Conservation (phyloP, 2,888 invertebrate genomes). For the Chymomyza amoena region DNA sequence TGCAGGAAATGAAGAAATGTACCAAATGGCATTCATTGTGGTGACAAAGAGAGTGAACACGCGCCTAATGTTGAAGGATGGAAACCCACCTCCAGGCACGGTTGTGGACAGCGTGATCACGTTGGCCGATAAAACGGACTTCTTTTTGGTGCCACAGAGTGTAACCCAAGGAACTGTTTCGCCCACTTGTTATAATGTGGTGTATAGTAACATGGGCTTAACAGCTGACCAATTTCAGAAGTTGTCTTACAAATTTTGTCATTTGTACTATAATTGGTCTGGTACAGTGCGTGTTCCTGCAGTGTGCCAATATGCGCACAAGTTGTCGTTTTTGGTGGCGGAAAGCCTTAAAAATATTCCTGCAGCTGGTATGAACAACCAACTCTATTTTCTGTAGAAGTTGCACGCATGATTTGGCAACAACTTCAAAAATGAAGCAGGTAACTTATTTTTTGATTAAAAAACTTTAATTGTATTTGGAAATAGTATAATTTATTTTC, state of each 20-base stretch:
- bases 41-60: conserved; percentile 95
- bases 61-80: conserved; percentile 82
- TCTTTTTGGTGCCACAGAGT: conserved; percentile 92
- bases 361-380: conserved; percentile 81
- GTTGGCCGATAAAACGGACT: conserved; percentile 90
- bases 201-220: conserved; percentile 85
- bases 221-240: conserved; percentile 88
- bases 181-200: conserved; percentile 93
- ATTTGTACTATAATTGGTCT: conserved; percentile 96
- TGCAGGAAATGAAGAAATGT: conserved; percentile 74
- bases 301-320: conserved; percentile 96
- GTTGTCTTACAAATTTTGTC: conserved; percentile 91
- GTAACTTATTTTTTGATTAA: too few species aligned
- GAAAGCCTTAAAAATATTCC: conserved; percentile 87
- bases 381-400: conserved; percentile 85
- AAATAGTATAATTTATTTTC: too few species aligned
- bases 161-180: conserved; percentile 94
- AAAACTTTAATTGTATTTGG: too few species aligned
- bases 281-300: conserved; percentile 92
- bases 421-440: too few species aligned
- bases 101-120: conserved; percentile 93
- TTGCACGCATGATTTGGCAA: background rate
- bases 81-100: conserved; percentile 91
- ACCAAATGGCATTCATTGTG: conserved; percentile 86
- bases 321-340: conserved; percentile 92